These are phyloP conservation scores for Alviniconcha strummeri DNA, from an alignment of 2,888 invertebrate species.

Conservation along the genomic window DNA sequence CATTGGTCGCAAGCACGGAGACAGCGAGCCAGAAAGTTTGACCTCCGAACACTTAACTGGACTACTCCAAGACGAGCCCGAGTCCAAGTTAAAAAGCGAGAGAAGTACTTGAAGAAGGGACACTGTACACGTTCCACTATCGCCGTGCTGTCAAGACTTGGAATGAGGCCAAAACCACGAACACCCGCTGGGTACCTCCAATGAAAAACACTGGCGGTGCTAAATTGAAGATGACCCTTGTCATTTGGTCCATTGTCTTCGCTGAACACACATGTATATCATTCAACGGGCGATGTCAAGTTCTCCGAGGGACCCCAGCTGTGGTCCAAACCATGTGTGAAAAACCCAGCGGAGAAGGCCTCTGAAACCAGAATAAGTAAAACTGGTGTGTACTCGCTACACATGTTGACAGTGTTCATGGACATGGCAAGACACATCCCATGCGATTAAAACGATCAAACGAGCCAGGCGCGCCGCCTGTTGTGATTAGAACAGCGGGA, in stretches of 20 bases:
- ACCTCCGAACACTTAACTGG: background rate
- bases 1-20: background rate
- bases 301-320: background rate
- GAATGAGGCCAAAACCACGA: background rate
- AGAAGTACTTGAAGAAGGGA: background rate
- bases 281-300: slow-evolving; percentile 2
- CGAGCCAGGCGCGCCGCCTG: no score
- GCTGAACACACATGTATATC: background rate
- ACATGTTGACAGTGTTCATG: background rate
- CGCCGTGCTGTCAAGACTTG: background rate
- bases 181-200: background rate
- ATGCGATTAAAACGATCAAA: no score
- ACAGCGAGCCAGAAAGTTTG: background rate
- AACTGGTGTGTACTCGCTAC: background rate
- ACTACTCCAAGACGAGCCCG: background rate
- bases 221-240: slow-evolving; percentile 8
- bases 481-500: no score
- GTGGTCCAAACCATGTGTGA: no score
- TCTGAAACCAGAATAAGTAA: background rate
- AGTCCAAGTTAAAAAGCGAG: background rate
- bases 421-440: background rate
- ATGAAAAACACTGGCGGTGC: no score
- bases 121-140: background rate
- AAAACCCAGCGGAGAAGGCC: background rate
- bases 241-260: background rate